Base-by-base conservation (phyloP, 2,888 invertebrate species). In the Phyllotreta cruciferae region DNA sequence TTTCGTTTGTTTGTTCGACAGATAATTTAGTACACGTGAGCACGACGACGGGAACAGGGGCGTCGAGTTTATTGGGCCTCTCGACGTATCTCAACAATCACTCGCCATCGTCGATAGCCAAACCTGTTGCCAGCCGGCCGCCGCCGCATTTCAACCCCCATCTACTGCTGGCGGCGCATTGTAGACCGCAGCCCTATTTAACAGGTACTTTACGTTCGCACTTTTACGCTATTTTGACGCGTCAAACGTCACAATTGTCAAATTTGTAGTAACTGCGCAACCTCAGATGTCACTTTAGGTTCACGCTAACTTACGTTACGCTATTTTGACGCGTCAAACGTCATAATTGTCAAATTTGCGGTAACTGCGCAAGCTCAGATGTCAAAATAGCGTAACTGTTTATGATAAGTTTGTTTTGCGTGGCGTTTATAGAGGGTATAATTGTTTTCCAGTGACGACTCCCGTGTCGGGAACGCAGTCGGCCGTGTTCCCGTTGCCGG, bases 181-280 rank as follows among this genome's bases (percentile, higher is more conserved):
- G 94, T 77, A 84, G 88, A 73, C 87, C 87, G 66, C 91, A 92
- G 80, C 94, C 93, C 42, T 95, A 94, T 78, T 86, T 94, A 73
- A 87, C 89, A 82, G 91, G 93, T 91, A 78, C 35, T 34, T 35
- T 13, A 50, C 35, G n/a, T 35, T 1, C n/a, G 34, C 34, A 10
- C 14, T 14, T 1, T 57, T 10, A n/a, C 35, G 10, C 24, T 1
- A 36, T 36, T 44, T 10, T 13, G 7, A 44, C 10, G 14, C 14
- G 11, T 13, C 24, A 1, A 24, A 24, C 24, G 24, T 24, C 24
- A 24, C 4, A 24, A 1, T 24, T 24, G 24, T 24, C 24, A 24
- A 24, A 3, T 24, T 24, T 24, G 24, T 4, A 24, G 24, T 24
- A 24, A 24, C 1, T n/a, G n/a, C n/a, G n/a, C n/a, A n/a, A n/a